These are phyloP conservation scores for Podarcis siculus DNA, from an alignment of 2,797 vertebrate genomes.

Conservation along the genomic window DNA sequence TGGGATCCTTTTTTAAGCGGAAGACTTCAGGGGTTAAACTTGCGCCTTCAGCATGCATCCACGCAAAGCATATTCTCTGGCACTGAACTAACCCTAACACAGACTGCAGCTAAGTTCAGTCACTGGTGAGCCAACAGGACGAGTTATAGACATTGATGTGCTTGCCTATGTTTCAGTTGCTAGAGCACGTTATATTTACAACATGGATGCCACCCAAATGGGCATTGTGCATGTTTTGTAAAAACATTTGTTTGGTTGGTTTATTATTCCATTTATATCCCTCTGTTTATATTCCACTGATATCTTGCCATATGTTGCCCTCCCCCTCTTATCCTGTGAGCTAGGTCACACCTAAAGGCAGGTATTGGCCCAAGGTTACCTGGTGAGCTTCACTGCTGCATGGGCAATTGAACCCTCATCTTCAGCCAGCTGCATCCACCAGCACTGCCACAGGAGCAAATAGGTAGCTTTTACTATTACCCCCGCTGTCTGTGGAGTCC, in stretches of 20 bases:
- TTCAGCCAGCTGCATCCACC: no score
- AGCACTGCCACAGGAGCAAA: no score
- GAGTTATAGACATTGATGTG: neutral
- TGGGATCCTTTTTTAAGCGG: neutral
- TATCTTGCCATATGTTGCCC: neutral
- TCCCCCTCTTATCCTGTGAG: neutral
- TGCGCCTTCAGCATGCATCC: neutral
- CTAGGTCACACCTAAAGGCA: neutral
- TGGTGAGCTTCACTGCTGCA: neutral
- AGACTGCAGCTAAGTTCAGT: slow-evolving; percentile 4
- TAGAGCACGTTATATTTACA: neutral
- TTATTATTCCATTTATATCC: neutral
- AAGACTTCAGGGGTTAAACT: neutral
- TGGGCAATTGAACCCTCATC: neutral
- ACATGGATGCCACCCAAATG: neutral
- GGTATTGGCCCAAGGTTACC: neutral
- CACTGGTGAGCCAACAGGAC: slow-evolving; percentile 41
- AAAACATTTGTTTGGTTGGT: no score
- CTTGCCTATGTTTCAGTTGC: neutral
- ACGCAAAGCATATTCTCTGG: neutral
- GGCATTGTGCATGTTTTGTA: neutral
- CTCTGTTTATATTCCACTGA: neutral
- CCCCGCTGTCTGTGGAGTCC: no score
- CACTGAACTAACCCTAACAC: neutral
- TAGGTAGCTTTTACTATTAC: no score